Conservation (phyloP, 1,140 invertebrate genomes). For the Melanaphis sacchari region DNA sequence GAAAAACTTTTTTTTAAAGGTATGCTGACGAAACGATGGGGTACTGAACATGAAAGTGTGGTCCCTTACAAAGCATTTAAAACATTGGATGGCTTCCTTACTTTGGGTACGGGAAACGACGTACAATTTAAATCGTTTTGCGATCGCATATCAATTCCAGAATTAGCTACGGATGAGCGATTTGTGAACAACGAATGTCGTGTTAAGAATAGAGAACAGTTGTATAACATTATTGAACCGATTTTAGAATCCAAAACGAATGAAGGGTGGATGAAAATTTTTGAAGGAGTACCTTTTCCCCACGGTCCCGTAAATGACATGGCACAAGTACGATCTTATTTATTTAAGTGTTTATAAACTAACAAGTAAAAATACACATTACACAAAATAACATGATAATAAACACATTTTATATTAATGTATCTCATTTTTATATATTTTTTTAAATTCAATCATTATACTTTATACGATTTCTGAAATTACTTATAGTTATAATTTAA, state of each 20-base stretch:
- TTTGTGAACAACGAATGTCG: slow-evolving; percentile 77
- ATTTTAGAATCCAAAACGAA: slow-evolving; percentile 75
- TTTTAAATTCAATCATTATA: background rate
- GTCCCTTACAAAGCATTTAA: slow-evolving; percentile 92
- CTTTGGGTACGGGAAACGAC: slow-evolving; percentile 84
- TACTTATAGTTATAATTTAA: background rate
- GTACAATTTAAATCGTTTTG: slow-evolving; percentile 78
- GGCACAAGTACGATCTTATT: slow-evolving; percentile 66
- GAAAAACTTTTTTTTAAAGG: background rate
- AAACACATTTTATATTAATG: too few relatives aligned
- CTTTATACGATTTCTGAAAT: background rate
- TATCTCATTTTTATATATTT: background rate
- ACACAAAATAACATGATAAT: background rate
- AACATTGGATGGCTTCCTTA: slow-evolving; percentile 83
- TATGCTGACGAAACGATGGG: slow-evolving; percentile 68
- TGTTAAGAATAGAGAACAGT: slow-evolving; percentile 77
- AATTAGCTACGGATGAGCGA: slow-evolving; percentile 71
- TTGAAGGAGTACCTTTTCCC: slow-evolving; percentile 81
- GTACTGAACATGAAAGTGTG: slow-evolving; percentile 92
- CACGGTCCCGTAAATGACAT: slow-evolving; percentile 90
- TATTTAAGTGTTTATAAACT: background rate
- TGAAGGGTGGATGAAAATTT: slow-evolving; percentile 77
- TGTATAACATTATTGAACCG: slow-evolving; percentile 72
- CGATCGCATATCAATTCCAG: slow-evolving; percentile 69
- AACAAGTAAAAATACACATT: background rate